Base-by-base conservation (phyloP, 2,888 invertebrate genomes). In the Drosophila paracracens region DNA sequence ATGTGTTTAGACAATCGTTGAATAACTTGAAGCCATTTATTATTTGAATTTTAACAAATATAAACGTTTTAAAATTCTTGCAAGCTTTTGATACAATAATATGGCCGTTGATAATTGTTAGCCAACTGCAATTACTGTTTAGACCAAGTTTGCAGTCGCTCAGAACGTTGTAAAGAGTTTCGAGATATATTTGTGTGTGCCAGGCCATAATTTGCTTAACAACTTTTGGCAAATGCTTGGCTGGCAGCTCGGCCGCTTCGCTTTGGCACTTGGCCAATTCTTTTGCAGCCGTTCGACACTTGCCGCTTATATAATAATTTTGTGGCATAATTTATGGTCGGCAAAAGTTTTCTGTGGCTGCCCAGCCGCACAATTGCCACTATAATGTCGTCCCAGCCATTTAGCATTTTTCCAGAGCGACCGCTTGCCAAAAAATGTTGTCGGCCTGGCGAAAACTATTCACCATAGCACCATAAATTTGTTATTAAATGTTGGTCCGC, bases 131-230 rank as follows among this genome's bases (percentile, higher is more conserved):
- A 52, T 59, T 70, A 70, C 65, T 64, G 59, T 51, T 68, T 21
- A 40, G 58, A 27, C 68, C 38, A 60, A 43, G 43, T 51, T 53
- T 27, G 29, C 38, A 43, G 27, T 61, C 61, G 38, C 50, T 31
- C 36, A 50, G 27, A 36, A 35, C 21, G 35, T 46, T 50, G 66
- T 33, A 48, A 46, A 66, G 66, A 67, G 66, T 48, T 67, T 54
- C 46, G 16, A 54, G 35, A 40, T 50, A 50, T 35, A 27, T 61
- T 16, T 65, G 16, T 50, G 18, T 60, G 13, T 60, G 83, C 73
- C 81, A 56, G 78, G 76, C 85, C 83, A 89, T 88, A 89, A 88
- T 89, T 88, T 88, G 89, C 81, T 83, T 85, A 89, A 83, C 87
- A 89, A 88, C 76, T 87, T 86, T 89, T 83, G 80, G 80, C 80